Percentiles rank a stretch among this genome's conserved stretches.
These are phyloP conservation scores for Threskiornis aethiopicus DNA, from an alignment of 2,797 vertebrate genomes.

Conservation along the genomic window DNA sequence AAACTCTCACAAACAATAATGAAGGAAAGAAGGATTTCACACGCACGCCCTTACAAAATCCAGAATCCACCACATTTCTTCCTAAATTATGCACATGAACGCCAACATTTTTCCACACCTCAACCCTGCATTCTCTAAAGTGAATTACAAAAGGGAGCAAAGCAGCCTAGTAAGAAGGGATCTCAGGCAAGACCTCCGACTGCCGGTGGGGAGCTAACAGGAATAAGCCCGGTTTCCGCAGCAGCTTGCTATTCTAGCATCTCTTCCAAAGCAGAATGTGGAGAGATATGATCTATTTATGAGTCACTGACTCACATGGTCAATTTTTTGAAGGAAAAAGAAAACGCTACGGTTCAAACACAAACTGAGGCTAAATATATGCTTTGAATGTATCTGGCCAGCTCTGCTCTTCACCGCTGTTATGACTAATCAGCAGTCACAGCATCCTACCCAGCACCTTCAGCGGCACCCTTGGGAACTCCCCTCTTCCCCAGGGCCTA, in stretches of 20 bases:
- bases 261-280: background rate
- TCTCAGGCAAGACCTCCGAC: background rate
- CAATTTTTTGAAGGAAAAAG: background rate
- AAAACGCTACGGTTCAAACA: background rate
- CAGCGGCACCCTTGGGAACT: background rate
- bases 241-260: background rate
- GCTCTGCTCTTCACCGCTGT: background rate
- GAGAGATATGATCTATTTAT: conserved; percentile 20
- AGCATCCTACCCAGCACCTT: background rate
- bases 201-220: background rate
- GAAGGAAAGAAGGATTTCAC: background rate
- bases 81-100: background rate
- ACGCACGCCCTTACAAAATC: background rate
- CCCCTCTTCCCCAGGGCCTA: background rate
- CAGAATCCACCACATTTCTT: background rate
- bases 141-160: background rate
- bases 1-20: background rate
- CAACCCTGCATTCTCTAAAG: no score
- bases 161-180: background rate
- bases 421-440: background rate
- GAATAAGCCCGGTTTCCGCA: background rate
- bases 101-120: background rate
- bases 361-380: background rate
- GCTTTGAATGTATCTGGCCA: background rate
- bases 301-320: conserved; percentile 51